phyloP scores from a whole-genome alignment of 1,140 invertebrate species.

The Oedothorax gibbosus region DNA sequence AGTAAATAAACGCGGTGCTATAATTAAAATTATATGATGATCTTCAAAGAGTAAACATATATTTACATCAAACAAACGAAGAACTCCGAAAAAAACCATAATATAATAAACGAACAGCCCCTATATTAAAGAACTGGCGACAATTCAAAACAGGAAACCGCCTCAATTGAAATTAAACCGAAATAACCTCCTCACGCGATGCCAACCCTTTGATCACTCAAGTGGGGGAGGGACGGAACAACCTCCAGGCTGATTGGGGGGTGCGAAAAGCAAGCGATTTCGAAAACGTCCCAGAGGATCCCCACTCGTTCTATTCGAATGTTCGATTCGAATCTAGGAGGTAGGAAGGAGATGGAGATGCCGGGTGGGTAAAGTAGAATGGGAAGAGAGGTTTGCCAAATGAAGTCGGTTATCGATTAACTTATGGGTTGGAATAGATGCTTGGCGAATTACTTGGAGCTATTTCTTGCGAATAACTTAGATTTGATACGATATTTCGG shows the following conservation, averaged over 20 bases:
- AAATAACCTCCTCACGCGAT: constrained; percentile 18
- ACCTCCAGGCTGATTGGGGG: background rate
- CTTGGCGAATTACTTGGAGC: no score
- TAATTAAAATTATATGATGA: no score
- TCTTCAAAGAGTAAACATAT: no score
- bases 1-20: no score
- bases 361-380: background rate
- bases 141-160: background rate
- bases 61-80: no score
- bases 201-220: constrained; percentile 55
- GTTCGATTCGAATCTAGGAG: constrained; percentile 17
- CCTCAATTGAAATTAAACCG: constrained; percentile 47
- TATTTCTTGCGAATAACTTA: no score
- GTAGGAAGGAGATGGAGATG: constrained; percentile 11
- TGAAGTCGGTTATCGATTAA: no score
- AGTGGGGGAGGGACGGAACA: constrained; percentile 16
- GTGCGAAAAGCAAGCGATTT: constrained; percentile 55
- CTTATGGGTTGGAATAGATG: no score
- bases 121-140: background rate
- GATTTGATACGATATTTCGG: no score
- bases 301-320: background rate
- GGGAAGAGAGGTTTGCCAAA: background rate
- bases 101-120: no score
- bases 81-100: no score
- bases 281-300: constrained; percentile 25